Evolutionary conservation across 1,140 invertebrate species (phyloP).

Genomic region (Melipona quadrifasciata): DNA sequence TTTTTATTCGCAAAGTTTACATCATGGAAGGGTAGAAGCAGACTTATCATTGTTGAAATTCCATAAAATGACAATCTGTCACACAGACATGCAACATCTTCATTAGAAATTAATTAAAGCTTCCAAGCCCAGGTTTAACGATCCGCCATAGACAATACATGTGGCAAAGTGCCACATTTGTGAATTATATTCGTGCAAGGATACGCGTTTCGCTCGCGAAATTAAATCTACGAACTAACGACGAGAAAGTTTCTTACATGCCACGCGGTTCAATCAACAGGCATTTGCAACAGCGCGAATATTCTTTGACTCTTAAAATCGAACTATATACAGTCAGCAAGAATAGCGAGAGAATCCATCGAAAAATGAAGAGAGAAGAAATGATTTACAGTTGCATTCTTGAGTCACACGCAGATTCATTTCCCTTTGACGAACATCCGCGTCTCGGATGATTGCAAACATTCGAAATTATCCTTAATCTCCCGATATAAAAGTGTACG

Average conservation of each 20-base stretch:
- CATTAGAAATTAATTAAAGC: background rate
- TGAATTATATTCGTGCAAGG: background rate
- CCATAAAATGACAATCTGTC: too few relatives aligned
- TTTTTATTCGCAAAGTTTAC: too few relatives aligned
- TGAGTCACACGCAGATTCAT: constrained; percentile 30
- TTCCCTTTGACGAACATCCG: constrained; percentile 26
- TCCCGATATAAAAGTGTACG: constrained; percentile 48
- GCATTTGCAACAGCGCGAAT: constrained; percentile 46
- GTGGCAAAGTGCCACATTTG: background rate
- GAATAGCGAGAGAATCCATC: background rate
- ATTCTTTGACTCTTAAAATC: constrained; percentile 49
- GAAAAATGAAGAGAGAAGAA: constrained; percentile 15
- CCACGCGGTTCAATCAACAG: background rate
- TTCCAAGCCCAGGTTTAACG: background rate
- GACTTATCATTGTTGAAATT: background rate
- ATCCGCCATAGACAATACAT: background rate
- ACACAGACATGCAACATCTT: background rate
- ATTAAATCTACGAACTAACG: constrained; percentile 56
- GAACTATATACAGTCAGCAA: constrained; percentile 36
- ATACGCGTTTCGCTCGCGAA: constrained; percentile 38
- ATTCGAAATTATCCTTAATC: constrained; percentile 57
- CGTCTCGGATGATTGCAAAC: constrained; percentile 24
- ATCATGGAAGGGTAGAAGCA: too few relatives aligned
- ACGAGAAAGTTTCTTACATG: constrained; percentile 59
- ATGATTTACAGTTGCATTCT: constrained; percentile 58